Conservation (phyloP, 2,797 vertebrate species). For the Hydrophis major region DNA sequence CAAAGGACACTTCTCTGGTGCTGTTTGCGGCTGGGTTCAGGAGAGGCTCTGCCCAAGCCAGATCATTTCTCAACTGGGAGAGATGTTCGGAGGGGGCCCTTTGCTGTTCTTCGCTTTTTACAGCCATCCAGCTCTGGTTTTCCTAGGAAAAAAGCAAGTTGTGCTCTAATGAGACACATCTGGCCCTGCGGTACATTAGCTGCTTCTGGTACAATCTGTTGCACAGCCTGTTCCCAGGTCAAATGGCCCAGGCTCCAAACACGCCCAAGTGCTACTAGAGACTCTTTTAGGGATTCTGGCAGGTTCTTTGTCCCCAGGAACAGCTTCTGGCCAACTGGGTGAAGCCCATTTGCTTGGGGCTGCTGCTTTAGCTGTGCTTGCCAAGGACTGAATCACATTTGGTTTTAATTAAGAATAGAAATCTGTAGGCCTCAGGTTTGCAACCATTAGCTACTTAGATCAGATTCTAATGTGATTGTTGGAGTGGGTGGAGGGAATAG, state of each 20-base stretch:
- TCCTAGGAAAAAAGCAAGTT: no score
- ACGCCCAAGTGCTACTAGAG: not conserved
- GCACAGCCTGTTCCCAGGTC: not conserved
- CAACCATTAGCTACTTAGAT: no score
- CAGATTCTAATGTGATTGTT: not conserved
- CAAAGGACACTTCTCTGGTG: not conserved
- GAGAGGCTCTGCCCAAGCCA: not conserved
- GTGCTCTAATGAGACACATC: not conserved
- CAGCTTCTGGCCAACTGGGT: not conserved
- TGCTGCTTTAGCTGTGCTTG: not conserved
- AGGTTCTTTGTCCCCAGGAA: not conserved
- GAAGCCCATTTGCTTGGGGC: not conserved
- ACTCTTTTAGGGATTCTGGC: no score
- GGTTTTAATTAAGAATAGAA: not conserved
- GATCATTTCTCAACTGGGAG: not conserved
- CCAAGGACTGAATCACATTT: no score
- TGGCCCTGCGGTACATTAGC: not conserved
- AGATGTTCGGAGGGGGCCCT: not conserved
- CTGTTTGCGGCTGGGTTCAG: not conserved
- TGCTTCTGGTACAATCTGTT: not conserved
- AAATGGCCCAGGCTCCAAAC: not conserved
- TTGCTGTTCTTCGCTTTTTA: no score
- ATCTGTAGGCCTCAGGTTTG: no score
- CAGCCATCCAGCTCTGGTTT: not conserved
- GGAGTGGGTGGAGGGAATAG: no score